These are phyloP conservation scores for Conistra vaccinii DNA, from an alignment of 2,888 invertebrate species.

Conservation along the genomic window DNA sequence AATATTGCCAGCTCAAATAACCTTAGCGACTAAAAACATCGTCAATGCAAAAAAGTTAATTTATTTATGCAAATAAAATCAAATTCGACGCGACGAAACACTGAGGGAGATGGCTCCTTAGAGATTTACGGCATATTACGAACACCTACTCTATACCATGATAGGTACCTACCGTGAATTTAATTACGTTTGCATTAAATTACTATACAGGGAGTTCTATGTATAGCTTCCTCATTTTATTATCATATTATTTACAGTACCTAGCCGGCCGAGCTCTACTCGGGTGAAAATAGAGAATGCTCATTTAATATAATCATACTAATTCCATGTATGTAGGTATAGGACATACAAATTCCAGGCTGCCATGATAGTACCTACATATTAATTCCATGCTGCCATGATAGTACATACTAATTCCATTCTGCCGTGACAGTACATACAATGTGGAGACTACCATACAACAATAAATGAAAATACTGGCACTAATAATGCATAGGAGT, in stretches of 20 bases:
- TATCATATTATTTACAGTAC: conserved; percentile 5
- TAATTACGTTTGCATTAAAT: conserved; percentile 58
- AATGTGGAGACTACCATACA: too few relatives aligned
- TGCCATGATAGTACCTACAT: too few relatives aligned
- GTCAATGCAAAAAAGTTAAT: conserved; percentile 66
- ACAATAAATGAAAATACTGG: too few relatives aligned
- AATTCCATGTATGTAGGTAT: too few relatives aligned
- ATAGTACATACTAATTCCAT: too few relatives aligned
- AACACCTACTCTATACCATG: conserved; percentile 55
- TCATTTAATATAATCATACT: too few relatives aligned
- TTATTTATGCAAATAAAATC: conserved; percentile 70
- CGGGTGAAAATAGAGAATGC: too few relatives aligned
- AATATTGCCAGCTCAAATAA: conserved; percentile 56
- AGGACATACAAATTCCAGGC: too few relatives aligned
- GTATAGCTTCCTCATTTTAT: conserved; percentile 22
- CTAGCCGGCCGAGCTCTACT: too few relatives aligned
- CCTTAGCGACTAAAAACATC: conserved; percentile 62
- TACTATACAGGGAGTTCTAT: conserved; percentile 32
- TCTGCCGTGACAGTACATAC: too few relatives aligned
- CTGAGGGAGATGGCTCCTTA: conserved; percentile 61
- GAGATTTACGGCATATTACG: conserved; percentile 64
- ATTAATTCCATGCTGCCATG: too few relatives aligned
- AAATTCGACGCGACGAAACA: conserved; percentile 63
- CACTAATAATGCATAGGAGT: too few relatives aligned
- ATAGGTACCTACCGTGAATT: conserved; percentile 56